A percentile compares a stretch with the other conserved stretches of the same genome.
Conservation (phyloP, 2,113 vertebrate genomes). For the Megatriorchis doriae region DNA sequence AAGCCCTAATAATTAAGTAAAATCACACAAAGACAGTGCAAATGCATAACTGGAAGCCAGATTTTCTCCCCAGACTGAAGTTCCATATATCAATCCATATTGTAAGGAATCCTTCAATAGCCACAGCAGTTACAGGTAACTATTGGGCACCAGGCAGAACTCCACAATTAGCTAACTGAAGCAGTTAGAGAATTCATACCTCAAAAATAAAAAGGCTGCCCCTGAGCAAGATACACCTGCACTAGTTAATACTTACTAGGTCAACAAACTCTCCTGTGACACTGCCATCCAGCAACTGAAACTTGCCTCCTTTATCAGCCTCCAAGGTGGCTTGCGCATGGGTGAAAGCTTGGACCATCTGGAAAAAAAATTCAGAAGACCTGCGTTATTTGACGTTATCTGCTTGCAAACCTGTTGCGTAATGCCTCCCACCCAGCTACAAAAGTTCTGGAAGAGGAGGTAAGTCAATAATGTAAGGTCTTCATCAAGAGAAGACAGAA, state of each 20-base stretch:
- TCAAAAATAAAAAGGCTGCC: neutral
- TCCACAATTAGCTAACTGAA: neutral
- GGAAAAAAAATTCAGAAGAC: neutral
- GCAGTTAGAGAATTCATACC: neutral
- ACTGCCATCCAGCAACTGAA: conserved; percentile 85
- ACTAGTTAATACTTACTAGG: conserved; percentile 76
- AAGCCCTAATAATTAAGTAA: neutral
- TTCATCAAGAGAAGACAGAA: neutral
- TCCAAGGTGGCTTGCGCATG: conserved; percentile 82
- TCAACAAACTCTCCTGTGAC: conserved; percentile 87
- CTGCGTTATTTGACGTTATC: neutral
- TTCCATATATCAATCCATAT: neutral
- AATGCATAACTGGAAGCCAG: neutral
- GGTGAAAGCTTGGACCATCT: conserved; percentile 92
- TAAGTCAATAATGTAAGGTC: neutral
- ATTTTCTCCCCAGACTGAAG: neutral
- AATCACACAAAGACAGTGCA: neutral
- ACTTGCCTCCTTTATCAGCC: conserved; percentile 83
- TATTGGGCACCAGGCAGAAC: neutral
- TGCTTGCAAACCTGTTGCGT: neutral
- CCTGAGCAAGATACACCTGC: neutral
- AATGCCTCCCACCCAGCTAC: neutral
- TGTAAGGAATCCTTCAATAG: neutral
- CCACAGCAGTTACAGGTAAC: neutral
- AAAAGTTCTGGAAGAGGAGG: neutral